Conservation (phyloP, 2,888 invertebrate genomes). For the Cheilosia variabilis region DNA sequence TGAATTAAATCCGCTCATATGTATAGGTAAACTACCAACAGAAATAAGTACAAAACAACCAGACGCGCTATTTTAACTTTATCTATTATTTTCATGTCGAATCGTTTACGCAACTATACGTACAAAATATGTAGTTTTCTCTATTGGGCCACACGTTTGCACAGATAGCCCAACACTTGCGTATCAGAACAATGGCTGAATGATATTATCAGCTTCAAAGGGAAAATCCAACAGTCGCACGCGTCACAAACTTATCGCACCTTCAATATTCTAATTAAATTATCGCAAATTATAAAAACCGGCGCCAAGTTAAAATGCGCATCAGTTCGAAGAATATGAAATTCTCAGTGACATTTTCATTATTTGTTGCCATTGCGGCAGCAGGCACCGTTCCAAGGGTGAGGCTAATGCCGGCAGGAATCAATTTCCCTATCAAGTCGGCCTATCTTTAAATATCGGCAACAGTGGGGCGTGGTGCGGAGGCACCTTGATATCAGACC, state of each 20-base stretch:
- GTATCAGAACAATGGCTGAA: no score
- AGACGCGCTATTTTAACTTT: no score
- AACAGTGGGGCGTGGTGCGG: conserved; percentile 77
- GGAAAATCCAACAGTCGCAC: neutral
- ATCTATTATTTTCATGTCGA: no score
- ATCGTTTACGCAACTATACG: no score
- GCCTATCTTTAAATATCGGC: conserved; percentile 60
- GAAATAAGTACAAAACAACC: no score
- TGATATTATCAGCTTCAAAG: neutral
- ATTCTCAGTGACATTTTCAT: conserved; percentile 66
- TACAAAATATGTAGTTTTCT: no score
- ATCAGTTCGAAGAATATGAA: conserved; percentile 72
- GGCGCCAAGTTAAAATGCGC: neutral
- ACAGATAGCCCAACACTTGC: no score
- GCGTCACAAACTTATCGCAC: neutral
- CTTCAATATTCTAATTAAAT: neutral
- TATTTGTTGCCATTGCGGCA: conserved; percentile 65
- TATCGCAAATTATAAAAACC: neutral
- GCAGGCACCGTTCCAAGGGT: conserved; percentile 48
- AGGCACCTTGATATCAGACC: conserved; percentile 77
- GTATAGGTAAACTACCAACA: no score
- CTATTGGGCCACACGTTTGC: no score
- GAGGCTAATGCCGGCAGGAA: conserved; percentile 41
- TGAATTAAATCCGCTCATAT: no score
- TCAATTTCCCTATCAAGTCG: conserved; percentile 77